Base-by-base conservation (phyloP, 2,888 invertebrate species). In the Lasioglossum oenotherae region DNA sequence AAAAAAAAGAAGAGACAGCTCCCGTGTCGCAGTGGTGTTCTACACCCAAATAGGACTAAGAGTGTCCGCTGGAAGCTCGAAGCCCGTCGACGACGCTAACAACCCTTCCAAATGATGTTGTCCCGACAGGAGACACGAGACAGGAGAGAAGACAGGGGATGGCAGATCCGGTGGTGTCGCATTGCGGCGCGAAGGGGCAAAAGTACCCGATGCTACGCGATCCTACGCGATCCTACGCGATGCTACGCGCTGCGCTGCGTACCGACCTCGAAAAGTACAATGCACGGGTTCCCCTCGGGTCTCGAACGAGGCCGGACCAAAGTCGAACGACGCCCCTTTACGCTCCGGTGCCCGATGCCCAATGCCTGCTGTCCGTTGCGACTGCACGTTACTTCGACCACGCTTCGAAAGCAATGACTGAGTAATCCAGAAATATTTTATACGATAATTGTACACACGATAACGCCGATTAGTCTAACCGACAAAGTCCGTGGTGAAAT, bases 141-240 rank as follows among this genome's bases (percentile, higher is more conserved):
- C 73, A 80, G 73, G 83, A 79, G 67, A 84, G 81, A 80, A 82
- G 74, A 38, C 23, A 64, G 80, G 78, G 86, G 86, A 77, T 81
- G 91, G 69, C 38, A 89, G 91, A 86, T 87, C 78, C 87, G 88
- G 90, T 92, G 93, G 92, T 94, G 95, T 94, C 94, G 94, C 94
- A 95, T 93, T 95, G 94, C 94, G 94, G 92, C 93, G 93, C 91
- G 12, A 86, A 80, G 86, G 88, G 89, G 89, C 81, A 89, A 87
- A 90, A 90, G 89, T 89, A 80, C 72, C 90, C 89, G 64, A 64
- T 31, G 64, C 64, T n/a, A 57, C 57, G 53, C 53, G 53, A 64
- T 27, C 14, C 60, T 27, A 60, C 60, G 27, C 60, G 27, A 60
- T 12, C 1, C 27, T 14, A 60, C 60, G 64, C 31, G 14, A 31